Evolutionary conservation across 1,140 invertebrate genomes (phyloP), one percentile per base, ranked within the genome.

Genomic region (Aphelenchoides besseyi): DNA sequence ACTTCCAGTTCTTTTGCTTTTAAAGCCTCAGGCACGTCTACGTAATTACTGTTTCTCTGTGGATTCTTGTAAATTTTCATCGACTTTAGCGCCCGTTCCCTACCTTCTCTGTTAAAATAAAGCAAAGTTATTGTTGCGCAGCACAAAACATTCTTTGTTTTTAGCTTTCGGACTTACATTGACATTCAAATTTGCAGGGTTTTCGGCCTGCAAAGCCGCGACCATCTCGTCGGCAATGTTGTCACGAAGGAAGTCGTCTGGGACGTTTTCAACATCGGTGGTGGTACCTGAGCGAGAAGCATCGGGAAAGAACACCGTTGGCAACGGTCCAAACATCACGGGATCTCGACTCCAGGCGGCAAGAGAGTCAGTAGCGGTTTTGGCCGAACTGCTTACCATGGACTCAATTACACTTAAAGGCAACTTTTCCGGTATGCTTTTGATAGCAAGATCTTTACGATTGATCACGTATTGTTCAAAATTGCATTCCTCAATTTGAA

Each of bases 161-260:
- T 23, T 48, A 16, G 41, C 41, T 48, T 48, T 48, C 41, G 12
- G 12, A 23, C 12, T 48, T 23, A 48, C 41, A 12, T 48, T 48
- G 23, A 48, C 41, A 48, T 48, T 48, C 41, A 48, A 12, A 23
- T 16, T 48, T 48, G 41, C 41, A 48, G 41, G 41, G 23, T 48
- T 48, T 23, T 48, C 41, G 41, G 41, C 41, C 41, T 48, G 41
- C 41, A 48, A 48, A 48, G 55, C 55, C 26, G 78, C 78, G 26
- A 71, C 76, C 8, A 80, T 53, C 36, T 78, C 76, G 3, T 80
- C 76, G 26, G 76, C 78, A 35, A 78, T 78, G 76, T 62, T 78
- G 26, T 67, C 76, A 41, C 71, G 73, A 29, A 54, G 77, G n/a
- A 79, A 76, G 48, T 68, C 68, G 5, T 79, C 77, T 0, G 35